A percentile compares a stretch with the other conserved stretches of the same genome.
Conservation (phyloP, 1,140 invertebrate genomes). For the Mesaphorura yosii region DNA sequence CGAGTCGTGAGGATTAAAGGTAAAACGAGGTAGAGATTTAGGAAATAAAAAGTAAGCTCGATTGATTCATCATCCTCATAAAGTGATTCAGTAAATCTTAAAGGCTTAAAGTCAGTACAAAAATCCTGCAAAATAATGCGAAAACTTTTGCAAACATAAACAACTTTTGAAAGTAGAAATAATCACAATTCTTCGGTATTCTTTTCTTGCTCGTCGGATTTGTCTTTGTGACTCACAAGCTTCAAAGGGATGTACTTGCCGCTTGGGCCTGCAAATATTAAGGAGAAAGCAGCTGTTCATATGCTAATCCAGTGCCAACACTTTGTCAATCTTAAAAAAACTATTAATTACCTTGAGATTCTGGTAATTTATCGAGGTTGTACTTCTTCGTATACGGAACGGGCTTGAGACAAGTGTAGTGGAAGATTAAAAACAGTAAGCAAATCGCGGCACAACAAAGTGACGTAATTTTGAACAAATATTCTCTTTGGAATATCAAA, state of each 20-base stretch:
- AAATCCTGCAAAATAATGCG: too few relatives aligned
- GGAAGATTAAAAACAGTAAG: slow-evolving; percentile 20
- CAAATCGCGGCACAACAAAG: slow-evolving; percentile 16
- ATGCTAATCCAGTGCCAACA: background rate
- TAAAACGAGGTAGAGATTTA: too few relatives aligned
- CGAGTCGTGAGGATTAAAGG: too few relatives aligned
- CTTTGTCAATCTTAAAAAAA: background rate
- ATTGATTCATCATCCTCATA: too few relatives aligned
- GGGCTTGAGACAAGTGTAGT: slow-evolving; percentile 28
- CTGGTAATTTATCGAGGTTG: slow-evolving; percentile 18
- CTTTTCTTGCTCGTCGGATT: slow-evolving; percentile 4
- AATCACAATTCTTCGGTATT: too few relatives aligned
- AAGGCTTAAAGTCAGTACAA: too few relatives aligned
- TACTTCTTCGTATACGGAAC: slow-evolving; percentile 18
- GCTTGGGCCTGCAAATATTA: slow-evolving; percentile 14
- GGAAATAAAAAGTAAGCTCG: too few relatives aligned
- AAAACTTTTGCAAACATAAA: too few relatives aligned
- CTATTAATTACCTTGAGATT: slow-evolving; percentile 7
- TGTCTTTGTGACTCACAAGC: slow-evolving; percentile 13
- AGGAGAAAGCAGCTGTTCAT: background rate
- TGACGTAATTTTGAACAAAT: slow-evolving; percentile 19
- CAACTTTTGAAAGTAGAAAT: too few relatives aligned
- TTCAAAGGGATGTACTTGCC: slow-evolving; percentile 30
- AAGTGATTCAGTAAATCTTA: too few relatives aligned
- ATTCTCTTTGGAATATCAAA: slow-evolving; percentile 19